These are phyloP conservation scores for Spea hammondii DNA, from an alignment of 2,797 vertebrate genomes.

Conservation along the genomic window DNA sequence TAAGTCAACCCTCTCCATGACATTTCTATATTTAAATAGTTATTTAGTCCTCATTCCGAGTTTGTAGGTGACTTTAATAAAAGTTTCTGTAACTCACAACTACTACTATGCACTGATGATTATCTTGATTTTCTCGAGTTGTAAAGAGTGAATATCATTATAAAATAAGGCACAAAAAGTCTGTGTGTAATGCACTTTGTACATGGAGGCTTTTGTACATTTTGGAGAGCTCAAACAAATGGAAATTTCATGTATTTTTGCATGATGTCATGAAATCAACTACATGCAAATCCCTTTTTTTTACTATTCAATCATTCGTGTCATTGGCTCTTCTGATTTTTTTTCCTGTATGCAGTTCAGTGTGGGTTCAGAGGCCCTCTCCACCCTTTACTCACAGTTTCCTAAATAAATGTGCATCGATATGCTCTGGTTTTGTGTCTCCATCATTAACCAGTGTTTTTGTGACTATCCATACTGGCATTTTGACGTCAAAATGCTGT, in stretches of 20 bases:
- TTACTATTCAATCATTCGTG: constrained; percentile 68
- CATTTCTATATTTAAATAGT: no score
- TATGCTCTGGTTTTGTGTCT: constrained; percentile 73
- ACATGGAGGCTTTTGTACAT: constrained; percentile 88
- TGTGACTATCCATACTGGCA: constrained; percentile 73
- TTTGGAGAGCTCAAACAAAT: constrained; percentile 81
- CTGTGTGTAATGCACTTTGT: constrained; percentile 83
- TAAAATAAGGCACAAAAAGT: constrained; percentile 91
- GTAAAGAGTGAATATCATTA: constrained; percentile 86
- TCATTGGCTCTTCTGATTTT: constrained; percentile 68
- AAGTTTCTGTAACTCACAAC: background rate
- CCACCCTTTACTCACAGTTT: constrained; percentile 65
- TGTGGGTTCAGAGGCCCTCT: constrained; percentile 64
- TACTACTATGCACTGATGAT: constrained; percentile 75
- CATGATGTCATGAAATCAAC: constrained; percentile 81
- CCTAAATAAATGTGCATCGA: constrained; percentile 73
- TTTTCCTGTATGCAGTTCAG: constrained; percentile 67
- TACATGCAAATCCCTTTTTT: constrained; percentile 68
- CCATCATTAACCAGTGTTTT: constrained; percentile 75
- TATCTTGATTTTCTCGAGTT: constrained; percentile 63
- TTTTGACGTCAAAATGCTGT: constrained; percentile 73
- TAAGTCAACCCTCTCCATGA: no score
- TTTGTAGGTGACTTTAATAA: background rate
- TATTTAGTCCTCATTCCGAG: no score
- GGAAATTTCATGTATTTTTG: constrained; percentile 89